These are phyloP conservation scores for Dipodomys spectabilis DNA, from an alignment of 2,113 vertebrate genomes.

Conservation along the genomic window DNA sequence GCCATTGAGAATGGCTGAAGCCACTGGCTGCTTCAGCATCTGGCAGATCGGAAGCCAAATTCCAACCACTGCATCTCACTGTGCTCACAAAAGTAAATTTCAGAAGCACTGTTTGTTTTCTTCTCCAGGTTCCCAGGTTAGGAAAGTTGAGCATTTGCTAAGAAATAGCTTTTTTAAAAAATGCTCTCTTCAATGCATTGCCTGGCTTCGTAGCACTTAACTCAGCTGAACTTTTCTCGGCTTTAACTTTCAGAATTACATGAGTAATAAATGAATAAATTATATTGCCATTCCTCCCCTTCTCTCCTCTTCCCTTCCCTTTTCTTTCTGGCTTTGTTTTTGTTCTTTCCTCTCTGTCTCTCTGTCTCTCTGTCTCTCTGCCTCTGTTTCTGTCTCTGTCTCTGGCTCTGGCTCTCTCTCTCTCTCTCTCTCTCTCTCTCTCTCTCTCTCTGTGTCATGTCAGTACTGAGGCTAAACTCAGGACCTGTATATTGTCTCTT, in stretches of 20 bases:
- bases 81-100: neutral
- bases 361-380: no score
- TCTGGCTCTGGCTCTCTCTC: no score
- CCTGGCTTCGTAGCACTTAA: no score
- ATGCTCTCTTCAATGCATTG: neutral
- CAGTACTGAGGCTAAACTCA: no score
- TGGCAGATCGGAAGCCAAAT: conserved; percentile 23
- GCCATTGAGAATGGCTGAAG: conserved; percentile 51
- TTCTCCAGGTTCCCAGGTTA: neutral
- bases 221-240: neutral
- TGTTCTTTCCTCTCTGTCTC: no score
- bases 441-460: no score
- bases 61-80: neutral
- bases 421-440: no score
- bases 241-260: conserved; percentile 20
- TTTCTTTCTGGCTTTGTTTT: no score
- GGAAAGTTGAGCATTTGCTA: neutral
- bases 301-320: no score
- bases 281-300: neutral
- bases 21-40: conserved; percentile 52
- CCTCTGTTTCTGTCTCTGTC: no score
- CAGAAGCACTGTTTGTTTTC: neutral
- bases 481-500: no score
- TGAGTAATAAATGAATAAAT: neutral
- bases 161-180: neutral